phyloP scores from a whole-genome alignment of 2,888 invertebrate genomes.

The Cantharis lateralis region DNA sequence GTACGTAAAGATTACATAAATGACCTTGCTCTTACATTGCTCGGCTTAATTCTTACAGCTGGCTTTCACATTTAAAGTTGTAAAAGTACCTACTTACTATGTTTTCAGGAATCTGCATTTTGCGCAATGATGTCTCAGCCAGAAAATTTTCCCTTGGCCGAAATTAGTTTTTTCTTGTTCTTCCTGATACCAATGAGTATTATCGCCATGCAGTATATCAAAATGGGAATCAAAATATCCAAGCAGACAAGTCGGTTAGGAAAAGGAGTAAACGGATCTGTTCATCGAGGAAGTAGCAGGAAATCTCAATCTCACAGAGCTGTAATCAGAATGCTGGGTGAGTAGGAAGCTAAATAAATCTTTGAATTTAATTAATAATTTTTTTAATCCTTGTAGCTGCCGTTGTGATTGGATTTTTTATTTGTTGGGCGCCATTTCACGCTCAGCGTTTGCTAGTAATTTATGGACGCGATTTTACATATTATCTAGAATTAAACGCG shows the following conservation, averaged over 20 bases:
- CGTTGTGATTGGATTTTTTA: conserved; percentile 90
- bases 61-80: too few species aligned
- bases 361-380: background rate
- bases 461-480: conserved; percentile 67
- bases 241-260: conserved; percentile 57
- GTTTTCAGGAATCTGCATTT: conserved; percentile 73
- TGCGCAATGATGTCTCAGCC: conserved; percentile 73
- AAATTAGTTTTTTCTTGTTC: conserved; percentile 80
- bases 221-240: conserved; percentile 75
- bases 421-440: conserved; percentile 97
- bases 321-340: conserved; percentile 81
- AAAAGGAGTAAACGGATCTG: conserved; percentile 64
- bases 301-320: conserved; percentile 74
- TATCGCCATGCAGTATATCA: conserved; percentile 77
- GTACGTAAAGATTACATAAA: too few species aligned
- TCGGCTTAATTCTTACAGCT: too few species aligned
- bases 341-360: conserved; percentile 41
- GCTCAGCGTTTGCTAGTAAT: conserved; percentile 85
- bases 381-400: conserved; percentile 68
- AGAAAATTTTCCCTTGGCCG: conserved; percentile 71
- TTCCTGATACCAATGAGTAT: conserved; percentile 76
- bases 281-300: conserved; percentile 68
- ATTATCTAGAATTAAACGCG: conserved; percentile 71
- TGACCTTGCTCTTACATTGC: too few species aligned
- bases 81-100: too few species aligned